A percentile compares a stretch with the other conserved stretches of the same genome.
phyloP scores from a whole-genome alignment of 1,140 invertebrate species.

The Calosoma granatense region DNA sequence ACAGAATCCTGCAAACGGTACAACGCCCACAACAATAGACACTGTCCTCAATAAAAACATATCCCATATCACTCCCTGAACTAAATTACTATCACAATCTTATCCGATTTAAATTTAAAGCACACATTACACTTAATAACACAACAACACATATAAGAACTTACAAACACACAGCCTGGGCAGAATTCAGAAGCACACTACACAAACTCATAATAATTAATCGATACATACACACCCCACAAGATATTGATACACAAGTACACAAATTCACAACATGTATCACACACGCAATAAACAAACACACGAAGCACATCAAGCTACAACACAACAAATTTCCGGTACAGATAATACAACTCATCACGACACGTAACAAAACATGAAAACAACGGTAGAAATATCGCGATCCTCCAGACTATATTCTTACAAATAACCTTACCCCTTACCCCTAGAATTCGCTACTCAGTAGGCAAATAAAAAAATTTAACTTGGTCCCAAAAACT shows the following conservation, averaged over 20 bases:
- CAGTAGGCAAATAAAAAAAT: too few relatives aligned
- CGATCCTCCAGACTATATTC: neutral
- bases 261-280: constrained; percentile 4
- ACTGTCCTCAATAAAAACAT: constrained; percentile 1
- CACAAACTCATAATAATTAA: neutral
- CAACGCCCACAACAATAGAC: neutral
- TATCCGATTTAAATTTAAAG: constrained; percentile 13
- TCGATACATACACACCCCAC: neutral
- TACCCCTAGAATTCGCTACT: too few relatives aligned
- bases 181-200: neutral
- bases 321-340: constrained; percentile 11
- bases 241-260: neutral
- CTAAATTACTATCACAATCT: constrained; percentile 22
- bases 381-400: neutral
- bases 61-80: neutral
- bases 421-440: too few relatives aligned
- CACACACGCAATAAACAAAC: neutral
- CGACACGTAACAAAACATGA: neutral
- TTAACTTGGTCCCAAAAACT: too few relatives aligned
- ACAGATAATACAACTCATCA: neutral
- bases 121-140: neutral
- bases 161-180: neutral
- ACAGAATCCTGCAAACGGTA: constrained; percentile 12
- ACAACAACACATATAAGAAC: neutral
- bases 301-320: constrained; percentile 15